Conservation (phyloP, 2,797 vertebrate genomes). For the Poeciliopsis infans region DNA sequence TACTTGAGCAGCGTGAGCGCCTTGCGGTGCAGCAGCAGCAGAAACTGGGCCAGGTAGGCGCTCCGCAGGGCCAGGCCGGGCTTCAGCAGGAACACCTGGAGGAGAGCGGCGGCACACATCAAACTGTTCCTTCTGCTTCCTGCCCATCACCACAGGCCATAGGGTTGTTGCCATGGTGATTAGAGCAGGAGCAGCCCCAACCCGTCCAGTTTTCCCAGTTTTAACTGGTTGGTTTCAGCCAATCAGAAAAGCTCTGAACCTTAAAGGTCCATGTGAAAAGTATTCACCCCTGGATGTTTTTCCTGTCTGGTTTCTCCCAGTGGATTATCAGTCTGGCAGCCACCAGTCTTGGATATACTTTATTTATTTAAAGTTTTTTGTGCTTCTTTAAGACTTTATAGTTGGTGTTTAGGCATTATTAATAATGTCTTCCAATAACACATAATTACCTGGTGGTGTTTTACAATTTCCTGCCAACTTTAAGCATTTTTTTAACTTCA, state of each 20-base stretch:
- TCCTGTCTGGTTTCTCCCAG: too few species aligned
- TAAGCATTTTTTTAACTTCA: too few species aligned
- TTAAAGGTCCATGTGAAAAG: neutral
- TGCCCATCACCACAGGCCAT: neutral
- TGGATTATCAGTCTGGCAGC: too few species aligned
- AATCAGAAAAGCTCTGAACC: neutral
- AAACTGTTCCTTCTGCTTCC: neutral
- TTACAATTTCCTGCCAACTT: too few species aligned
- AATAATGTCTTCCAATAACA: too few species aligned
- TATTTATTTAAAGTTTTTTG: too few species aligned
- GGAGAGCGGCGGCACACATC: slow-evolving; percentile 10
- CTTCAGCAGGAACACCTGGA: slow-evolving; percentile 95
- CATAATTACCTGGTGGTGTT: too few species aligned
- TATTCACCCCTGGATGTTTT: too few species aligned
- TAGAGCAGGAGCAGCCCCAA: neutral
- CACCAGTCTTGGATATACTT: too few species aligned
- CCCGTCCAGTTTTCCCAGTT: neutral
- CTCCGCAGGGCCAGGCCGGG: slow-evolving; percentile 91
- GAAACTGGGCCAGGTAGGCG: slow-evolving; percentile 94
- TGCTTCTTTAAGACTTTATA: too few species aligned
- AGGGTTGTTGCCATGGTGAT: neutral
- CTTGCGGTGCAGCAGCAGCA: slow-evolving; percentile 95
- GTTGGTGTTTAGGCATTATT: too few species aligned
- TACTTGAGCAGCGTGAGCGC: slow-evolving; percentile 96
- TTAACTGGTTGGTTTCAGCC: neutral